Conservation (phyloP, 2,113 vertebrate species). For the Cebus imitator region DNA sequence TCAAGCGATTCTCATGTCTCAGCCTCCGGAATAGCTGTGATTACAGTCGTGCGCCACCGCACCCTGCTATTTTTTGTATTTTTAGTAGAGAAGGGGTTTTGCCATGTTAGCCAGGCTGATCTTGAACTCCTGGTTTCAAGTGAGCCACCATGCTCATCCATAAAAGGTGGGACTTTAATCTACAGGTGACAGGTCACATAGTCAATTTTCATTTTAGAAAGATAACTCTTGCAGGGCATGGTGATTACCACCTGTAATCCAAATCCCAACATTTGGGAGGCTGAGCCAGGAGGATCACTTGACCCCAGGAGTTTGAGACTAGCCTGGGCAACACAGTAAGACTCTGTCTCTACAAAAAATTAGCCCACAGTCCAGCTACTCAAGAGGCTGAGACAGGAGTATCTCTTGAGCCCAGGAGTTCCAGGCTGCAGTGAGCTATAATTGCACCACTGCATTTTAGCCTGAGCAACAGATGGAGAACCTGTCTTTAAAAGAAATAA, state of each 20-base stretch:
- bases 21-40: too few relatives aligned
- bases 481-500: neutral
- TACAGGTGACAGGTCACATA: neutral
- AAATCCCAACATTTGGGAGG: neutral
- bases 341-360: neutral
- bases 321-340: neutral
- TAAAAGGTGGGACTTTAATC: neutral
- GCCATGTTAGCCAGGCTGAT: too few relatives aligned
- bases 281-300: neutral
- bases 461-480: neutral
- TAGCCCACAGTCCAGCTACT: neutral
- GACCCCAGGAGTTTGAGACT: neutral
- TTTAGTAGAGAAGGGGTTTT: too few relatives aligned
- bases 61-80: too few relatives aligned
- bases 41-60: too few relatives aligned
- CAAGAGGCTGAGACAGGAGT: neutral
- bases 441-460: neutral
- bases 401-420: too few relatives aligned
- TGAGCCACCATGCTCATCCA: too few relatives aligned
- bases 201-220: neutral
- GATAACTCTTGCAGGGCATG: neutral
- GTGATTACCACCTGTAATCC: neutral
- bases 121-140: too few relatives aligned
- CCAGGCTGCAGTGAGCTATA: neutral
- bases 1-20: too few relatives aligned